Base-by-base conservation (phyloP, 2,113 vertebrate genomes). In the Ageneiosus marmoratus region DNA sequence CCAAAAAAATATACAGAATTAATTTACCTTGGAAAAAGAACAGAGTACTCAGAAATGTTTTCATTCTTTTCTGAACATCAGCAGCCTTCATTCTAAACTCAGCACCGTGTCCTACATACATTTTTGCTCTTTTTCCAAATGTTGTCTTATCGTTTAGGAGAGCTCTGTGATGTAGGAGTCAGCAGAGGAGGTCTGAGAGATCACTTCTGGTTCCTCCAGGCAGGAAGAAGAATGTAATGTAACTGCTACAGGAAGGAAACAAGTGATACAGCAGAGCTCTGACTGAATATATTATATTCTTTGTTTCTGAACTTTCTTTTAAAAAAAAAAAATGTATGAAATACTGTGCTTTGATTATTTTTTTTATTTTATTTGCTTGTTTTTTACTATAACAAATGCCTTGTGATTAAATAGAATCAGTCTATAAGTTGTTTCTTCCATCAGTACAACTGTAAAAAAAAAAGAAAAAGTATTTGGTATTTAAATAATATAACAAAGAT, bases 1-100 rank as follows among this genome's bases (percentile, higher is more conserved):
- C 70, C n/a, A 2, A 51, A 51, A 20, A 27, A 75, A 56, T 51
- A 50, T 53, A 37, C 55, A 1, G 50, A 69, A 51, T 51, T 3
- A 34, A 83, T 32, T 82, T 75, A 87, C 83, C 82, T 27, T 53
- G 18, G 20, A 53, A 77, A 72, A 86, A 41, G 51, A 8, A 81
- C 0, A 81, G 15, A 81, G 80, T 73, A 5, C 15, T 73, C 13
- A 84, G 46, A 81, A 22, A 15, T 24, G 18, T 27, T 37, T 60
- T 50, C 78, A 86, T 60, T 76, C 13, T 62, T 32, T 11, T 0
- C 11, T 48, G 13, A 7, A 13, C 24, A 77, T 48, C 48, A 80
- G 32, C n/a, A 41, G 11, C 5, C 3, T 27, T n/a, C 46, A 37
- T 29, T 24, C 41, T 11, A 24, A 70, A 11, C 37, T 41, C 29